A percentile compares a stretch with the other conserved stretches of the same genome.
phyloP scores from a whole-genome alignment of 2,888 invertebrate genomes.

The Acholoe squamosa region DNA sequence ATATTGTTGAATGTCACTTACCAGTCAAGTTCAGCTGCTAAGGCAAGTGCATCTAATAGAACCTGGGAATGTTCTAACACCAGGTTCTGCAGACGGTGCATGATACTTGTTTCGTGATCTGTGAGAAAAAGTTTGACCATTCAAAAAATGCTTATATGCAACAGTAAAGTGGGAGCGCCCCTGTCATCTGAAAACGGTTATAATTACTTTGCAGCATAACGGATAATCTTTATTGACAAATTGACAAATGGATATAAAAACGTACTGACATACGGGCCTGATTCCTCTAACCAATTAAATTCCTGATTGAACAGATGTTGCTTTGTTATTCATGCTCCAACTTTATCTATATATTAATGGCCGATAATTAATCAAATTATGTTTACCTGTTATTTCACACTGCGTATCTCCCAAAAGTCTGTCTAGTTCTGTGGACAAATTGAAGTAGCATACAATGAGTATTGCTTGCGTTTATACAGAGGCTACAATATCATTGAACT shows the following conservation, averaged over 20 bases:
- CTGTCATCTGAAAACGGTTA: no score
- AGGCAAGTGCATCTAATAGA: constrained; percentile 86
- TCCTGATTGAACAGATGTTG: no score
- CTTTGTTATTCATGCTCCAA: no score
- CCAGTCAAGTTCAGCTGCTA: constrained; percentile 89
- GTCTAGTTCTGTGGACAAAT: constrained; percentile 87
- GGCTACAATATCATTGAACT: no score
- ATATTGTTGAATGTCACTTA: constrained; percentile 79
- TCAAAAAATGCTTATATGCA: not conserved
- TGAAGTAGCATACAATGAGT: not conserved
- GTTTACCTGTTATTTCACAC: constrained; percentile 87
- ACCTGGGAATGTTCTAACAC: constrained; percentile 86
- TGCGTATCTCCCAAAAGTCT: constrained; percentile 90
- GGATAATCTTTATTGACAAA: no score
- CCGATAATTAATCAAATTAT: not conserved
- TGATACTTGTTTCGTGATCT: constrained; percentile 91
- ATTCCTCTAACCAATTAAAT: no score
- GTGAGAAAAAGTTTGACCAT: constrained; percentile 76
- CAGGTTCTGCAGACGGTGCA: constrained; percentile 87
- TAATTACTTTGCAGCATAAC: no score
- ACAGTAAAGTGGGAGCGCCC: not conserved
- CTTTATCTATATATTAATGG: not conserved
- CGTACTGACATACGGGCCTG: no score
- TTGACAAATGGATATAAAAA: no score
- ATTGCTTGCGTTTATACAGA: not conserved